phyloP scores from a whole-genome alignment of 2,888 invertebrate genomes.

The Galeruca laticollis region DNA sequence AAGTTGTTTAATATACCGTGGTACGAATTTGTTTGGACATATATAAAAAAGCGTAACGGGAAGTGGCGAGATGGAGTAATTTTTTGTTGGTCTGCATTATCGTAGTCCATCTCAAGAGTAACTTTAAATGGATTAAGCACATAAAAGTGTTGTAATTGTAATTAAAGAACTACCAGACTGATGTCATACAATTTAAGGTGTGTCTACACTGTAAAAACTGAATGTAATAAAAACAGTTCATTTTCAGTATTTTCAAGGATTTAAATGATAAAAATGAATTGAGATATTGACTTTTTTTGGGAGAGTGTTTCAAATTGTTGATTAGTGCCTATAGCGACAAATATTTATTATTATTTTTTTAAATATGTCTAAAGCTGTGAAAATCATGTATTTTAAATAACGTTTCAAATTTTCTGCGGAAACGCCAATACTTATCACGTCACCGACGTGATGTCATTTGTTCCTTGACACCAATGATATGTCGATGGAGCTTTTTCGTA shows the following conservation, averaged over 20 bases:
- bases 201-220: slow-evolving; percentile 23
- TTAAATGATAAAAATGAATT: slow-evolving; percentile 1
- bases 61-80: background rate
- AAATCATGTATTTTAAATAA: too few species aligned
- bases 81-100: slow-evolving; percentile 2
- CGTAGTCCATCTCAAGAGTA: slow-evolving; percentile 41
- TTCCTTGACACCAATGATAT: too few species aligned
- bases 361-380: too few species aligned
- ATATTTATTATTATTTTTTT: too few species aligned
- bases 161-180: slow-evolving; percentile 62
- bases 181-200: slow-evolving; percentile 60
- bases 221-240: background rate
- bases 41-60: background rate
- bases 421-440: too few species aligned
- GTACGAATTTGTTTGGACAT: background rate
- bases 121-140: slow-evolving; percentile 63
- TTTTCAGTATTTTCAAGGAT: background rate
- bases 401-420: too few species aligned
- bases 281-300: too few species aligned
- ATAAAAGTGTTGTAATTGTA: slow-evolving; percentile 64
- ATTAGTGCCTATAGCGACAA: too few species aligned
- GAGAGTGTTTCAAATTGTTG: too few species aligned
- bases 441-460: too few species aligned
- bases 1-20: background rate
- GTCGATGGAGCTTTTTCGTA: too few species aligned